Evolutionary conservation across 2,888 invertebrate species (phyloP).

Genomic region (Cenopis cana): DNA sequence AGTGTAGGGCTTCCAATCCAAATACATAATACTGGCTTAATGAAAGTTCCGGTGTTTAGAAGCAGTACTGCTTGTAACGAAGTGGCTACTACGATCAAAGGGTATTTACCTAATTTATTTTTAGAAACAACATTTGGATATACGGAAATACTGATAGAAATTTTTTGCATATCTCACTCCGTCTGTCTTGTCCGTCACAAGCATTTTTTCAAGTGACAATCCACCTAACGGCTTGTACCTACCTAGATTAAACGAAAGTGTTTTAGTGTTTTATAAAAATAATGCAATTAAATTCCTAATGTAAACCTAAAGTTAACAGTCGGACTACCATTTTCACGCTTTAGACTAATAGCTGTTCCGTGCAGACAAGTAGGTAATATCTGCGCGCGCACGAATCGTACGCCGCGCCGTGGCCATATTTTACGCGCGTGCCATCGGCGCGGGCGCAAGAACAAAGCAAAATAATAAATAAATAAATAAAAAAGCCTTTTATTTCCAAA

Average conservation of each 20-base stretch:
- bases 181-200: neutral
- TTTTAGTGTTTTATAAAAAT: neutral
- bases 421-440: constrained; percentile 28
- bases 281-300: neutral
- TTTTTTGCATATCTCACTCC: neutral
- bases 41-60: too few species aligned
- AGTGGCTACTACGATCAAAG: too few species aligned
- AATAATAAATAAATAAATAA: too few species aligned
- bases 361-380: constrained; percentile 14
- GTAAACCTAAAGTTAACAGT: neutral
- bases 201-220: neutral
- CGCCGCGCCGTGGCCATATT: constrained; percentile 10
- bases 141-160: too few species aligned
- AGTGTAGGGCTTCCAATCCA: too few species aligned
- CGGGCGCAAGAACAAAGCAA: neutral
- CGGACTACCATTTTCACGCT: constrained; percentile 27
- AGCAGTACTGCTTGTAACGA: too few species aligned
- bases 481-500: too few species aligned
- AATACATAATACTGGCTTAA: too few species aligned
- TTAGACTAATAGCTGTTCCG: constrained; percentile 21
- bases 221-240: neutral
- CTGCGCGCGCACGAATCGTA: constrained; percentile 19
- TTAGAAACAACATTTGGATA: too few species aligned
- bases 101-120: too few species aligned
- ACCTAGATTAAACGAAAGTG: neutral